phyloP scores from a whole-genome alignment of 2,888 invertebrate genomes.

The Leucozona laternaria region DNA sequence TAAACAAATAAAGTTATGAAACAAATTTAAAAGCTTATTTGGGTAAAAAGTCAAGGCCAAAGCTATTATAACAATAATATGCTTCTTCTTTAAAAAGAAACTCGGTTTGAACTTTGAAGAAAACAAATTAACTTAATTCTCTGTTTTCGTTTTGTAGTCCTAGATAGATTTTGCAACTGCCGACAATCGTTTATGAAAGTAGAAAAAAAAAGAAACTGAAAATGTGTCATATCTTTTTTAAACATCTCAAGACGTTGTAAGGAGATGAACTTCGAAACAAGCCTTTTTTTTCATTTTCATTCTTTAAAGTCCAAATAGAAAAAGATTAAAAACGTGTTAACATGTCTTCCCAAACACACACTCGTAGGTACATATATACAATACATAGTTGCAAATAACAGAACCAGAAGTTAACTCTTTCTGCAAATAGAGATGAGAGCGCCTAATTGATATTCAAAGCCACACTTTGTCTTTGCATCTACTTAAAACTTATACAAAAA shows the following conservation, averaged over 20 bases:
- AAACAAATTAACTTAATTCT: background rate
- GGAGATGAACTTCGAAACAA: background rate
- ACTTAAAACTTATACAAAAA: constrained; percentile 22
- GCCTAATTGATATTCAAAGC: constrained; percentile 61
- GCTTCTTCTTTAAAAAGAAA: background rate
- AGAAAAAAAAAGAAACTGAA: background rate
- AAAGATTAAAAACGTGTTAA: background rate
- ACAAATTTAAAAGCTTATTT: background rate
- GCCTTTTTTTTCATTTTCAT: background rate
- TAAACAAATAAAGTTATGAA: background rate
- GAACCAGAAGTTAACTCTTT: constrained; percentile 37
- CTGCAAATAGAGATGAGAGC: constrained; percentile 37
- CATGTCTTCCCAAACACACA: background rate
- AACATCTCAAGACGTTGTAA: background rate
- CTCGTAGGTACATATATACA: background rate
- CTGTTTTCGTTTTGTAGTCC: background rate
- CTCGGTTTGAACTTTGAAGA: background rate
- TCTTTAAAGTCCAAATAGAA: background rate
- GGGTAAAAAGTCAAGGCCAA: constrained; percentile 1
- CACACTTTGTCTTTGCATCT: constrained; percentile 26
- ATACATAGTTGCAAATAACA: background rate
- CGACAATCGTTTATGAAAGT: background rate
- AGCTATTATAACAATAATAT: background rate
- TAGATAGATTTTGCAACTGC: background rate
- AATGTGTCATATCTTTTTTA: background rate